A percentile compares a stretch with the other conserved stretches of the same genome.
Evolutionary conservation across 2,888 invertebrate genomes (phyloP).

Genomic region (Acronicta leporina): DNA sequence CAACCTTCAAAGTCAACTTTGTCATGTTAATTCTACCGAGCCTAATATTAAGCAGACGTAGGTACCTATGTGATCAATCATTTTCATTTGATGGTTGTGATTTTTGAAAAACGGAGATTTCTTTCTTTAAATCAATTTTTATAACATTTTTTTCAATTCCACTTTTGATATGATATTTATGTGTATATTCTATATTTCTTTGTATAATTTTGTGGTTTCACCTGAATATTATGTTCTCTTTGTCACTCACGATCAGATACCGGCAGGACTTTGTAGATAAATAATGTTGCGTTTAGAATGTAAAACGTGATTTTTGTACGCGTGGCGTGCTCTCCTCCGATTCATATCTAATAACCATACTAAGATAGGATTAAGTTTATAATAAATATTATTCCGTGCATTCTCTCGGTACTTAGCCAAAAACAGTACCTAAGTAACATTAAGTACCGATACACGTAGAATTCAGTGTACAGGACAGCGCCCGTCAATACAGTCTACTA

Average conservation of each 20-base stretch:
- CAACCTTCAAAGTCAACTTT: slow-evolving; percentile 16
- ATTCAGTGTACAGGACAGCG: slow-evolving; percentile 6
- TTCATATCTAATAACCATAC: slow-evolving; percentile 31
- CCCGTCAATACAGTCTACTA: slow-evolving; percentile 5
- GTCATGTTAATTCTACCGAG: slow-evolving; percentile 28
- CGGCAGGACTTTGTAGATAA: slow-evolving; percentile 19
- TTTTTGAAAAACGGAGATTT: slow-evolving; percentile 21
- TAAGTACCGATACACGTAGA: slow-evolving; percentile 11
- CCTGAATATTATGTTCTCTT: slow-evolving; percentile 15
- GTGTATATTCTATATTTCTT: slow-evolving; percentile 49
- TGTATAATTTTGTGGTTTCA: slow-evolving; percentile 41
- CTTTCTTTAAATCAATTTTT: slow-evolving; percentile 38
- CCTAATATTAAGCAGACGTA: slow-evolving; percentile 11
- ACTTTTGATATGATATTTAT: slow-evolving; percentile 49
- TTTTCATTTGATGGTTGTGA: slow-evolving; percentile 34
- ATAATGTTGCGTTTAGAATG: slow-evolving; percentile 32
- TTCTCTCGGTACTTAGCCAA: slow-evolving; percentile 39
- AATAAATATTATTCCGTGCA: slow-evolving; percentile 10
- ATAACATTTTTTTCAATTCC: slow-evolving; percentile 41
- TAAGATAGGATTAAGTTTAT: slow-evolving; percentile 36
- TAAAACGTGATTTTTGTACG: slow-evolving; percentile 6
- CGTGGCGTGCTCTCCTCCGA: slow-evolving; percentile 13
- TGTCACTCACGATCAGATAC: slow-evolving; percentile 21
- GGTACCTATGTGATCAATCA: slow-evolving; percentile 22
- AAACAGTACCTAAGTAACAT: slow-evolving; percentile 9